A percentile compares a stretch with the other conserved stretches of the same genome.
Evolutionary conservation across 1,140 invertebrate genomes (phyloP).

Genomic region (Gerris buenoi): DNA sequence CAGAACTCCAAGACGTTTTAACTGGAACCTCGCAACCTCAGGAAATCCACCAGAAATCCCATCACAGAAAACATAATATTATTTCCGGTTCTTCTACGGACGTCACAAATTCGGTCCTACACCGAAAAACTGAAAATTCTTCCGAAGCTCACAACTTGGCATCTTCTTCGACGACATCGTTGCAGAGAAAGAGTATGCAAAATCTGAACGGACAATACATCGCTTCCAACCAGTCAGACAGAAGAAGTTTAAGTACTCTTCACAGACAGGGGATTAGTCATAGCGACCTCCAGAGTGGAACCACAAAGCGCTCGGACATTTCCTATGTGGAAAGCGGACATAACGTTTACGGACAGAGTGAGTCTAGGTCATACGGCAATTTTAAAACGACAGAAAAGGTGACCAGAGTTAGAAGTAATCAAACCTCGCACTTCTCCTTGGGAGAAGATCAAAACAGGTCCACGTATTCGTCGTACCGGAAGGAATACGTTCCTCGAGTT

Average conservation of each 20-base stretch:
- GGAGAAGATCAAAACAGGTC: slow-evolving; percentile 34
- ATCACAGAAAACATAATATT: slow-evolving; percentile 46
- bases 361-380: slow-evolving; percentile 47
- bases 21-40: not conserved
- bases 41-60: slow-evolving; percentile 8
- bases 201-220: slow-evolving; percentile 54
- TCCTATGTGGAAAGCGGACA: slow-evolving; percentile 40
- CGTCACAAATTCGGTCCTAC: slow-evolving; percentile 55
- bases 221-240: slow-evolving; percentile 42
- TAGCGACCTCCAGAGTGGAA: slow-evolving; percentile 12
- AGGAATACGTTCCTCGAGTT: slow-evolving; percentile 50
- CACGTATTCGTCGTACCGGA: slow-evolving; percentile 41
- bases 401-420: slow-evolving; percentile 39
- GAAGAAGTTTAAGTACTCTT: slow-evolving; percentile 57
- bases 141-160: slow-evolving; percentile 43
- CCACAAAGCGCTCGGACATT: slow-evolving; percentile 35
- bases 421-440: slow-evolving; percentile 52
- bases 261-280: slow-evolving; percentile 35
- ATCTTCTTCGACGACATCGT: slow-evolving; percentile 55
- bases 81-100: slow-evolving; percentile 52
- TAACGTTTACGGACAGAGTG: slow-evolving; percentile 50
- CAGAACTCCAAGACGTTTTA: not conserved
- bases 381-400: slow-evolving; percentile 39
- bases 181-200: slow-evolving; percentile 59
- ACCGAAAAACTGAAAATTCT: slow-evolving; percentile 45